Evolutionary conservation across 2,113 vertebrate genomes (phyloP), one percentile per base, ranked within the genome.

Genomic region (Saguinus midas): DNA sequence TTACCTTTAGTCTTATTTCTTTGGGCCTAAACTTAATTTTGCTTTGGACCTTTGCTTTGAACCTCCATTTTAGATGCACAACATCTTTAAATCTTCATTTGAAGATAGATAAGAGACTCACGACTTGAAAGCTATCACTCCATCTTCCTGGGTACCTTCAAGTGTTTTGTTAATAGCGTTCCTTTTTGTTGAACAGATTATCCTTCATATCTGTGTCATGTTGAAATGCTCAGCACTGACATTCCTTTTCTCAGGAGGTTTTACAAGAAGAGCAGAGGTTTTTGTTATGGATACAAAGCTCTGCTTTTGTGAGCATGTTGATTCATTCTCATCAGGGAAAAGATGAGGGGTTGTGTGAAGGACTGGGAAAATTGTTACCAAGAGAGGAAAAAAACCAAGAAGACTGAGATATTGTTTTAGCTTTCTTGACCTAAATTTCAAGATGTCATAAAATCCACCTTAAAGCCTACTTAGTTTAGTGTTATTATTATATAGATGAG

Each of bases 221-320:
- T 6, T 86, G 64, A 89, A 76, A 89, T 85, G 45, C 57, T 73
- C 58, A 16, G 37, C 23, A 27, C 20, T 58, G 64, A 57, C 35
- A 5, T 87, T 57, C 29, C 72, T 94, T 87, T 93, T 78, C 50
- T 93, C 73, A 91, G 37, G 43, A 82, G 81, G 37, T 40, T 94
- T 82, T 90, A 35, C 82, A 86, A 75, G 79, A 82, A 90, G 52
- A 73, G 21, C 45, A 21, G 45, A 84, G 20, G 7, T 68, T 91
- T 85, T 84, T 97, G 78, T 93, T 85, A 35, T 50, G 37, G 83
- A 66, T 78, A 83, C 85, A 87, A 40, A 85, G 29, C 70, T 72
- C 29, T 25, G 43, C 61, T 85, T 35, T 73, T 64, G 45, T 27
- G 35, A 68, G 48, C 6, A 3, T 52, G 25, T 52, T 79, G 78